phyloP scores from a whole-genome alignment of 2,888 invertebrate species.

The Dryomyza anilis region DNA sequence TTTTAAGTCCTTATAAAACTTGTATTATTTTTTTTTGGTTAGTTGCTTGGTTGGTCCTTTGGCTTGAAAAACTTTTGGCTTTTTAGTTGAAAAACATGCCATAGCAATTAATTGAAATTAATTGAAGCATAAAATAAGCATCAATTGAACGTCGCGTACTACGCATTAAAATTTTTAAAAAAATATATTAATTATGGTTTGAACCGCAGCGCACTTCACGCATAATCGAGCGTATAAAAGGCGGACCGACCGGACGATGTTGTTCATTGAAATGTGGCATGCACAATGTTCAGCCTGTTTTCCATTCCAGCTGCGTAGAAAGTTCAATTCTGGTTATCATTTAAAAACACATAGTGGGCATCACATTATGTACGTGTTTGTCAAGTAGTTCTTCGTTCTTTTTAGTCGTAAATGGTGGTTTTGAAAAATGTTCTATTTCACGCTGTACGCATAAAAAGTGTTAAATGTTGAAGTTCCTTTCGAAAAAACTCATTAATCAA shows the following conservation, averaged over 20 bases:
- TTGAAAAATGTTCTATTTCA: slow-evolving; percentile 4
- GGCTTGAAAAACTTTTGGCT: no score
- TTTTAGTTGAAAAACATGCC: neutral
- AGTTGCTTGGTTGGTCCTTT: no score
- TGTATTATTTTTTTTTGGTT: neutral
- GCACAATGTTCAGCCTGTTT: neutral
- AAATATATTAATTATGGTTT: slow-evolving; percentile 14
- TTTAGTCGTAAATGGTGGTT: neutral
- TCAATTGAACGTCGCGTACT: neutral
- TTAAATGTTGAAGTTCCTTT: no score
- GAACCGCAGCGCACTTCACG: slow-evolving; percentile 18
- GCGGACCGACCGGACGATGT: neutral
- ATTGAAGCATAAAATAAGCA: slow-evolving; percentile 21
- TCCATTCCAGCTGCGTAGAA: slow-evolving; percentile 3
- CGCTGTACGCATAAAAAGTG: no score
- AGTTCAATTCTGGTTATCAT: neutral
- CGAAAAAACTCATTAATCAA: no score
- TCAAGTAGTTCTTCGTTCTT: neutral
- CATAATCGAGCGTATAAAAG: slow-evolving; percentile 17
- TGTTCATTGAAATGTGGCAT: neutral
- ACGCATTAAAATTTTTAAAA: neutral
- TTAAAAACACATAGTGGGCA: neutral
- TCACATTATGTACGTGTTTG: neutral
- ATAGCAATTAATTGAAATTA: slow-evolving; percentile 19
- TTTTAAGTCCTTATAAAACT: neutral